Conservation (phyloP, 2,888 invertebrate species). For the Caenorhabditis japonica region DNA sequence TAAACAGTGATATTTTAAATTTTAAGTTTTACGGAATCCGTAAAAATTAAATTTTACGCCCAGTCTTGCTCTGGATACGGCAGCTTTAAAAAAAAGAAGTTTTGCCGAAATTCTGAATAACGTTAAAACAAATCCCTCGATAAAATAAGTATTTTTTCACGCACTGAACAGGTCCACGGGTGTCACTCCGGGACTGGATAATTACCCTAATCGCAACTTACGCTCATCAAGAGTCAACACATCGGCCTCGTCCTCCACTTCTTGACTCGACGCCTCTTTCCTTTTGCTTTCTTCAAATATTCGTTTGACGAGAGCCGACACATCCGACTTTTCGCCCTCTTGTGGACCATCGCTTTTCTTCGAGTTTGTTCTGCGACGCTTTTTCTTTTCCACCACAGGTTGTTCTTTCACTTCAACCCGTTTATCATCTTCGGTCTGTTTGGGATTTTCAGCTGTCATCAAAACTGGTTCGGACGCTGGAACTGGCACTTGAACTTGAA, state of each 20-base stretch:
- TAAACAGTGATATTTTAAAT: too few species aligned
- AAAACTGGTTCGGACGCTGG: too few species aligned
- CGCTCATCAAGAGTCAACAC: slow-evolving; percentile 6
- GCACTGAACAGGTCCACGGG: too few species aligned
- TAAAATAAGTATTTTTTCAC: too few species aligned
- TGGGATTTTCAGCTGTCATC: background rate
- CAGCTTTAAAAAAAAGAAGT: too few species aligned
- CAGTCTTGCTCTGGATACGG: too few species aligned
- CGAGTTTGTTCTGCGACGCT: slow-evolving; percentile 2
- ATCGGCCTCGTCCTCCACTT: slow-evolving; percentile 14
- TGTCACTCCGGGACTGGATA: too few species aligned
- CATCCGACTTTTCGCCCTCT: slow-evolving; percentile 7
- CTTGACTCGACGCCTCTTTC: slow-evolving; percentile 30
- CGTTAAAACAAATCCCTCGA: too few species aligned
- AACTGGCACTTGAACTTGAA: too few species aligned
- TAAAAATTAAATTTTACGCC: too few species aligned
- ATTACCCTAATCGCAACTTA: background rate
- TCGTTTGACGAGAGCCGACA: slow-evolving; percentile 3
- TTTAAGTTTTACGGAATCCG: too few species aligned
- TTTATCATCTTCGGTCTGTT: background rate
- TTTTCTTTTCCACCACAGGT: slow-evolving; percentile 2
- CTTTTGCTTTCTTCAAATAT: slow-evolving; percentile 33
- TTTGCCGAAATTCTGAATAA: too few species aligned
- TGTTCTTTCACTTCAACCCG: slow-evolving; percentile 1
- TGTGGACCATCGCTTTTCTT: background rate